These are phyloP conservation scores for Prosopocoilus inquinatus DNA, from an alignment of 2,888 invertebrate species.

Conservation along the genomic window DNA sequence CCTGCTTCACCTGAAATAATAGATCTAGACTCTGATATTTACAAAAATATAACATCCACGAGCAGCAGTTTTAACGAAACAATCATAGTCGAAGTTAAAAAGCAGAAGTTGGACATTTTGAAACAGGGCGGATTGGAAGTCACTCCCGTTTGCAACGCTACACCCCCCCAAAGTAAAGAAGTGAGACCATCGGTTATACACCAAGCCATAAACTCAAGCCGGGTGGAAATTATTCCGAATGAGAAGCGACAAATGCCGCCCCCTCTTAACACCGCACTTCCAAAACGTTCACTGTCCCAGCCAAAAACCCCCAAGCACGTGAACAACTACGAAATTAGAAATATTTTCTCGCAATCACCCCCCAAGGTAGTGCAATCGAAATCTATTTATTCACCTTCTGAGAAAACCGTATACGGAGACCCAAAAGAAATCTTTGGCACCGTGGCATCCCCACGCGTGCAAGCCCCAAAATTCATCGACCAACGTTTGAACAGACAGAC, in stretches of 20 bases:
- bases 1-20: constrained; percentile 65
- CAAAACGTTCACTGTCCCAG: constrained; percentile 33
- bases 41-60: constrained; percentile 28
- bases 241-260: constrained; percentile 36
- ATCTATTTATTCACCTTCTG: constrained; percentile 63
- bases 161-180: constrained; percentile 38
- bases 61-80: constrained; percentile 25
- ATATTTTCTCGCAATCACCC: constrained; percentile 41
- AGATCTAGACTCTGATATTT: constrained; percentile 54
- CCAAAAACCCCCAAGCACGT: constrained; percentile 8
- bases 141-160: constrained; percentile 58
- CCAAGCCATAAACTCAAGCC: constrained; percentile 26
- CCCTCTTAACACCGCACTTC: constrained; percentile 25
- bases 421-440: constrained; percentile 67
- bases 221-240: constrained; percentile 12
- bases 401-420: constrained; percentile 69
- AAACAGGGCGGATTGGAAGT: constrained; percentile 75
- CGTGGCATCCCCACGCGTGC: constrained; percentile 48
- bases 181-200: constrained; percentile 43
- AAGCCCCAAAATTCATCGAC: constrained; percentile 45
- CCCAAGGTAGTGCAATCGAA: constrained; percentile 64
- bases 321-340: not conserved
- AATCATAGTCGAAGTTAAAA: constrained; percentile 57
- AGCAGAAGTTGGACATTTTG: constrained; percentile 70
- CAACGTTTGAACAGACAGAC: constrained; percentile 27